These are phyloP conservation scores for Oreochromis tanganicae DNA, from an alignment of 2,113 vertebrate species.

Conservation along the genomic window DNA sequence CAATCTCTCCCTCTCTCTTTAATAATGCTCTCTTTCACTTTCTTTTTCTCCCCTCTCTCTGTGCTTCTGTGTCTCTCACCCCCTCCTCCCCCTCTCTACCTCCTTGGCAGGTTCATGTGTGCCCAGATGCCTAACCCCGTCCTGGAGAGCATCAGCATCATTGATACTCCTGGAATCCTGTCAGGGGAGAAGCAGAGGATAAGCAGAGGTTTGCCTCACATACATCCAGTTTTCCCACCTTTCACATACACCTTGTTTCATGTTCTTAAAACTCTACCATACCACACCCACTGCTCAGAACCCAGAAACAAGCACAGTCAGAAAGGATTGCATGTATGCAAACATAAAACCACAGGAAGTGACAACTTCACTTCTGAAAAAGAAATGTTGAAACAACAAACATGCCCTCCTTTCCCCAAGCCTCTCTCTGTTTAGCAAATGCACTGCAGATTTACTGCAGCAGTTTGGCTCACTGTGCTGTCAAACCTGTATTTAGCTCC, in stretches of 20 bases:
- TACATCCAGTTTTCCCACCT: background rate
- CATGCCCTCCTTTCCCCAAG: background rate
- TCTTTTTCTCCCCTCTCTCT: background rate
- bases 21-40: background rate
- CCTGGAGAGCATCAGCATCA: constrained; percentile 92
- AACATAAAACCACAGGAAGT: constrained; percentile 12
- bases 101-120: constrained; percentile 82
- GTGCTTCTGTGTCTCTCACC: background rate
- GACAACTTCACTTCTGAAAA: background rate
- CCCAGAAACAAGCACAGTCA: background rate
- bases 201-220: constrained; percentile 77
- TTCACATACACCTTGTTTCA: background rate
- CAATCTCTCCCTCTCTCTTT: background rate
- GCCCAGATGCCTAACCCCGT: constrained; percentile 88
- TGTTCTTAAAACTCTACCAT: background rate
- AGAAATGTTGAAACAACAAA: background rate
- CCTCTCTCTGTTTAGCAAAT: background rate
- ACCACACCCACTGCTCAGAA: background rate
- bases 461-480: background rate
- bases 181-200: constrained; percentile 81
- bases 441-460: background rate
- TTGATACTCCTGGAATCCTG: constrained; percentile 88
- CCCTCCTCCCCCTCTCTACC: background rate
- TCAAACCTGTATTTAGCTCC: constrained; percentile 22
- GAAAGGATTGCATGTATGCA: background rate